These are phyloP conservation scores for Notarius quadriscutis DNA, from an alignment of 2,113 vertebrate species.

Conservation along the genomic window DNA sequence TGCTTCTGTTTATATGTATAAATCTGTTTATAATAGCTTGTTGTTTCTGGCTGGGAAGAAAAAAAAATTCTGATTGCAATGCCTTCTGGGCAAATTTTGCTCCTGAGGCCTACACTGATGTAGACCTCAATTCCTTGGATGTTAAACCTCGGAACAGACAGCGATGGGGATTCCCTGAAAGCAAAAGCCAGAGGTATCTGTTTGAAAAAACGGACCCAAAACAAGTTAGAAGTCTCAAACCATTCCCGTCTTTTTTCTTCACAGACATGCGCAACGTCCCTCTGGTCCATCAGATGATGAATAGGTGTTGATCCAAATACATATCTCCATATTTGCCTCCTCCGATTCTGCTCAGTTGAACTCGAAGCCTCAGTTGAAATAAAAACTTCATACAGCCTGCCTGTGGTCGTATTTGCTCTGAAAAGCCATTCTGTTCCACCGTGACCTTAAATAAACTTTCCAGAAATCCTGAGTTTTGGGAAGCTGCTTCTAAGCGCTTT, in stretches of 20 bases:
- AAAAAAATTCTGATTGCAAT: background rate
- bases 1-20: background rate
- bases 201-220: background rate
- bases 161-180: background rate
- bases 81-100: background rate
- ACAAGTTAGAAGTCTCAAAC: no score
- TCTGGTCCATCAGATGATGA: background rate
- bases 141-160: background rate
- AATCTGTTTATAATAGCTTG: background rate
- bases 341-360: background rate
- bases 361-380: background rate
- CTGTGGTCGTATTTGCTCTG: constrained; percentile 12
- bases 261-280: background rate
- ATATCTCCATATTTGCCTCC: background rate
- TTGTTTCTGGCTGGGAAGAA: background rate
- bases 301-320: background rate
- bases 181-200: background rate
- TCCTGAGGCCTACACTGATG: background rate
- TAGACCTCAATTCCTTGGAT: background rate
- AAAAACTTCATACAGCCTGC: constrained; percentile 5
- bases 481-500: constrained; percentile 29
- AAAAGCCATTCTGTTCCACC: constrained; percentile 30
- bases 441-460: constrained; percentile 39
- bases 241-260: background rate
- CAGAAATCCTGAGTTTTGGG: constrained; percentile 27